Base-by-base conservation (phyloP, 2,888 invertebrate species). In the Myathropa florea region DNA sequence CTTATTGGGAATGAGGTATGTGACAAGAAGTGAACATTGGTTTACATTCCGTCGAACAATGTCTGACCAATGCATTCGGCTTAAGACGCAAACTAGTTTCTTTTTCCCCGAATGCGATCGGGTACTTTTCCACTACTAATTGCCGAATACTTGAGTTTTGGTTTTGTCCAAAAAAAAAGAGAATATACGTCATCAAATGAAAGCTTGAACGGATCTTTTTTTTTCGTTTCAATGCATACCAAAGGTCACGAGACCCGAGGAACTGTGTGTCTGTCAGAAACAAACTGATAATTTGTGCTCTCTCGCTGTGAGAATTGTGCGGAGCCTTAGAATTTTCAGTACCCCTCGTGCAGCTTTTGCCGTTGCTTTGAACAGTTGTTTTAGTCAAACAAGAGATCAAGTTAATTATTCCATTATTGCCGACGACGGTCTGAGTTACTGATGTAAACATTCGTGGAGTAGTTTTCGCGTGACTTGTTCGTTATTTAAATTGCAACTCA, bases 391-490 rank as follows among this genome's bases (percentile, higher is more conserved):
- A 55, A 57, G 59, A 64, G 63, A 64, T 55, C 57, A 46, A 68
- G 64, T 71, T 73, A 71, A 80, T 80, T 84, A 67, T 53, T 65
- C 14, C 21, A 21, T 33, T 64, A 57, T 57, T 73, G 30, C 14
- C 23, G 21, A 57, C 36, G 33, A 53, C 2, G 7, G 24, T 12
- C 24, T 57, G 61, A 83, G 72, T 33, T 53, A 39, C 61, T 72
- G 53, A 46, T 78, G 57, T 64, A 79, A 73, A 83, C 83, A 83
- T 46, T 78, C 59, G 67, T 68, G 18, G 63, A 68, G 63, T 73
- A 63, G 75, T 65, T 80, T 75, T 83, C 73, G 80, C 83, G 83
- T 84, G 83, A 80, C 83, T 84, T 80, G 64, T 18, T 77, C 60
- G 73, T 18, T 79, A 12, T 68, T 83, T 77, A 39, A 77, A 36